These are phyloP conservation scores for Eustalomyia histrio DNA, from an alignment of 2,888 invertebrate genomes.

Conservation along the genomic window DNA sequence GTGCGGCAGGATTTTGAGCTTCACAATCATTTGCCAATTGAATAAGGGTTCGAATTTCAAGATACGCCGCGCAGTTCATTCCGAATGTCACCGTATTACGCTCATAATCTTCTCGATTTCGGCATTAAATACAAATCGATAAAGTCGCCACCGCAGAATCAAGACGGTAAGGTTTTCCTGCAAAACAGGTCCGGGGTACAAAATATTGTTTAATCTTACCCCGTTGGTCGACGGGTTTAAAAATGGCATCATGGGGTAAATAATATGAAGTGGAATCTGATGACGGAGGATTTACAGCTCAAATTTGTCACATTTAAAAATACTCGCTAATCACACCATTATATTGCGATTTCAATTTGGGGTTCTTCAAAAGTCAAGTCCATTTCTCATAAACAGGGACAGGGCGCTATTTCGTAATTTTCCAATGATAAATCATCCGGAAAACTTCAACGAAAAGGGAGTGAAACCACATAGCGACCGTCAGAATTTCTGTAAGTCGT, in stretches of 20 bases:
- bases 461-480: background rate
- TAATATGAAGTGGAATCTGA: background rate
- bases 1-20: background rate
- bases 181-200: constrained; percentile 1
- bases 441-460: background rate
- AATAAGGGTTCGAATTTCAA: constrained; percentile 12
- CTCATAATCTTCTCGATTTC: constrained; percentile 9
- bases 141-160: constrained; percentile 18
- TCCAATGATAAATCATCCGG: background rate
- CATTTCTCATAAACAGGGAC: background rate
- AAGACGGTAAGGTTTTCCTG: background rate
- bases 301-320: background rate
- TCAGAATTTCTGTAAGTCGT: background rate
- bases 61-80: background rate
- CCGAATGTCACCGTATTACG: too few relatives aligned
- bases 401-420: background rate
- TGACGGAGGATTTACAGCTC: background rate
- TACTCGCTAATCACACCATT: background rate
- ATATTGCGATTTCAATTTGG: background rate
- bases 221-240: background rate
- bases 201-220: too few relatives aligned
- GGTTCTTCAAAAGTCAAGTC: too few relatives aligned
- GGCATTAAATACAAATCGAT: constrained; percentile 8
- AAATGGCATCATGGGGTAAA: constrained; percentile 6
- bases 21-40: background rate